Percentiles rank a stretch among this genome's conserved stretches.
Conservation (phyloP, 2,797 vertebrate species). For the Enteromius afrohamiltoni region DNA sequence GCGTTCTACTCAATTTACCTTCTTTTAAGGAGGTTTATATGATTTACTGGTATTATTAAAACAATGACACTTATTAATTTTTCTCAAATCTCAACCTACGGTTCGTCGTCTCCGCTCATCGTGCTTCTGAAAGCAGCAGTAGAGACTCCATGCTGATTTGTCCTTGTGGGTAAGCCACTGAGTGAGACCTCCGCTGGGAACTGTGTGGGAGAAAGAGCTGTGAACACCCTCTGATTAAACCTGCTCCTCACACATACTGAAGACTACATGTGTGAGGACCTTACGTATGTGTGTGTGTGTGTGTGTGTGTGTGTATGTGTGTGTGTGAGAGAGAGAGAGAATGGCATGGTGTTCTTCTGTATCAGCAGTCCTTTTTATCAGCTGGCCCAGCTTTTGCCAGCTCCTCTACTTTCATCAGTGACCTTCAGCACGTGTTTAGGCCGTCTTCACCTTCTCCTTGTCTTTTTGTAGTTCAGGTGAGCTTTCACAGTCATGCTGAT, state of each 20-base stretch:
- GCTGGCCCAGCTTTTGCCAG: constrained; percentile 12
- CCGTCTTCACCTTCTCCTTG: constrained; percentile 14
- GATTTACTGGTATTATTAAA: background rate
- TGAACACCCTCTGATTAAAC: constrained; percentile 37
- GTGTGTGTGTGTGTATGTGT: background rate
- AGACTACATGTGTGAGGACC: constrained; percentile 21
- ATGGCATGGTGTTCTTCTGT: constrained; percentile 24
- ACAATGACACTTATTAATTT: background rate
- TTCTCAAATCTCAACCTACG: constrained; percentile 11
- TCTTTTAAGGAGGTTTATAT: background rate
- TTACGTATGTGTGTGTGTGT: background rate
- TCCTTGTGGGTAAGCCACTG: constrained; percentile 51
- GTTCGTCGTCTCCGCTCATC: constrained; percentile 15
- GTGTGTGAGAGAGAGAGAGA: background rate
- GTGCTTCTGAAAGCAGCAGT: constrained; percentile 15
- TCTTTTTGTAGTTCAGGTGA: constrained; percentile 36
- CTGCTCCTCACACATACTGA: constrained; percentile 35
- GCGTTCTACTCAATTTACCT: background rate
- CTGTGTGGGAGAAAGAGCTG: constrained; percentile 27
- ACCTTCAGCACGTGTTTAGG: constrained; percentile 53
- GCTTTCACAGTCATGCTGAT: constrained; percentile 13
- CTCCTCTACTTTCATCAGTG: constrained; percentile 39
- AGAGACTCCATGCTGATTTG: constrained; percentile 29
- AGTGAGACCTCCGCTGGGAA: constrained; percentile 34
- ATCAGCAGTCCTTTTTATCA: constrained; percentile 21